Percentiles rank a stretch among this genome's conserved stretches.
These are phyloP conservation scores for Tolypeutes matacus DNA, from an alignment of 2,797 vertebrate genomes.

Conservation along the genomic window DNA sequence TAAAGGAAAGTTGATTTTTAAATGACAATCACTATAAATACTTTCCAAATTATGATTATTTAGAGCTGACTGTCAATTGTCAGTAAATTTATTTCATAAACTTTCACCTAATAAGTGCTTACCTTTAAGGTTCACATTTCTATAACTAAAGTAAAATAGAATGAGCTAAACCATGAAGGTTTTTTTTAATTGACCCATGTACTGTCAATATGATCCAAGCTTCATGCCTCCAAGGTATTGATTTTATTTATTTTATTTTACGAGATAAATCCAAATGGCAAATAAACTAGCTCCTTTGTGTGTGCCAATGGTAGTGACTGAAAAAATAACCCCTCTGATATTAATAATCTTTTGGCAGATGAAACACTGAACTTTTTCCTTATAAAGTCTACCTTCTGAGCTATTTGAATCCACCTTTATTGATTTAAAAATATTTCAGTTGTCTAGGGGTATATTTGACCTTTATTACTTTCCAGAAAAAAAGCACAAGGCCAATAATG, in stretches of 20 bases:
- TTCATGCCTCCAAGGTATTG: background rate
- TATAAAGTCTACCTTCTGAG: slow-evolving; percentile 21
- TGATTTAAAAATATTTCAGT: slow-evolving; percentile 57
- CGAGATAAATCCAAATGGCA: background rate
- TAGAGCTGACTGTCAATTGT: background rate
- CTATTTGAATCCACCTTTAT: slow-evolving; percentile 66
- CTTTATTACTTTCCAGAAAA: slow-evolving; percentile 69
- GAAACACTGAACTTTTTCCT: background rate
- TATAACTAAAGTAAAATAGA: slow-evolving; percentile 52
- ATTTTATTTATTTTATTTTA: background rate
- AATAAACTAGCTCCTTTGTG: background rate
- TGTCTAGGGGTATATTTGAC: slow-evolving; percentile 51
- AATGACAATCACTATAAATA: slow-evolving; percentile 57
- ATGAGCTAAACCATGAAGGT: background rate
- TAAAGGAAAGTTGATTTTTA: slow-evolving; percentile 46
- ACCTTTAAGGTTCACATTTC: slow-evolving; percentile 27
- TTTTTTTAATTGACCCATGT: background rate
- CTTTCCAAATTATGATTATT: slow-evolving; percentile 23
- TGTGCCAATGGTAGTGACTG: background rate
- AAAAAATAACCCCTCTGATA: background rate
- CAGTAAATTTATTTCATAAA: slow-evolving; percentile 57
- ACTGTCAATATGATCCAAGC: background rate
- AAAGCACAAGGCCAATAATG: slow-evolving; percentile 62
- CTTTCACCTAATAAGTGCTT: slow-evolving; percentile 16
- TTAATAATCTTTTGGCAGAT: slow-evolving; percentile 27